Evolutionary conservation across 2,113 vertebrate genomes (phyloP), one percentile per base, ranked within the genome.

Genomic region (Fukomys damarensis): DNA sequence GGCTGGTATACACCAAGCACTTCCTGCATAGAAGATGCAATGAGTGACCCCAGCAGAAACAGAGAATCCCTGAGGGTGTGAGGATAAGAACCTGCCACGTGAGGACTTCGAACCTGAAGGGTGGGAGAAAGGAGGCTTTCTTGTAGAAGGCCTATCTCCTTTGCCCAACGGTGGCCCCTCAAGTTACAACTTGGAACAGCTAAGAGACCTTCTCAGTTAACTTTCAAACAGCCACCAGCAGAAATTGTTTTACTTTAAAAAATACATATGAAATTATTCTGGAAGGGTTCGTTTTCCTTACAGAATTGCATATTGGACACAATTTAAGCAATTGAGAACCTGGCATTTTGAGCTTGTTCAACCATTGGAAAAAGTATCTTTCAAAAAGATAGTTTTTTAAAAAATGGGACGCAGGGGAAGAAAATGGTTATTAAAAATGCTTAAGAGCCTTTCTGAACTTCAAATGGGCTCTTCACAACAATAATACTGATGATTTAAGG

Each of bases 401-500:
- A 96, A 97, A 95, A 94, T 61, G 80, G 81, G 89, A 92, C 41
- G 0, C 95, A 43, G 30, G 97, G 93, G 96, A 96, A 95, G 97
- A 97, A 98, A 97, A 97, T 96, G 96, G 96, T 97, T 98, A 98
- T 98, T 98, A 97, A 97, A 98, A 97, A 98, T 98, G 98, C 97
- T 98, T 98, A 98, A 97, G 97, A 98, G 97, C 94, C 81, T 98
- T 97, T 96, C 97, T 98, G 97, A 97, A 97, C 98, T 97, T 97
- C 96, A 96, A 96, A 97, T 97, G 95, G 97, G 96, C 97, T 96
- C 97, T 98, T 97, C 95, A 96, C 93, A 98, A 98, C 96, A 98
- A 98, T 97, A 98, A 98, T 97, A 97, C 96, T 98, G 96, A 98
- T 98, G 98, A 98, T 98, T 98, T 98, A 97, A 98, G 96, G 90